Conservation (phyloP, 2,113 vertebrate species). For the Numida meleagris region DNA sequence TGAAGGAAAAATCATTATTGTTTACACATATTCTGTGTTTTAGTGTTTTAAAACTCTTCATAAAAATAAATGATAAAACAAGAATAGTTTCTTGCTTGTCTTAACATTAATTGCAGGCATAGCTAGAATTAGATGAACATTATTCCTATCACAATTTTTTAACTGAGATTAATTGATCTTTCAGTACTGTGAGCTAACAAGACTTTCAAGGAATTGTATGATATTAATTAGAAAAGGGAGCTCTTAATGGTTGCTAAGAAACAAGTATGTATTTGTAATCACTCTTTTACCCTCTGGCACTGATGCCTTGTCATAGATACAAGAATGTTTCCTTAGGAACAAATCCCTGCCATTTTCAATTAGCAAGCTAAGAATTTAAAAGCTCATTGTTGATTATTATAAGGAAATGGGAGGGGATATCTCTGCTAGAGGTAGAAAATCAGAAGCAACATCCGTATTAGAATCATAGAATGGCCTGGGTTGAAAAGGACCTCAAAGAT, state of each 20-base stretch:
- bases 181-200: slow-evolving; percentile 13
- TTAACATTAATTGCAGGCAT: not conserved
- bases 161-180: slow-evolving; percentile 50
- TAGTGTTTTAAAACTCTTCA: not conserved
- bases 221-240: slow-evolving; percentile 52
- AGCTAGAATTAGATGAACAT: not conserved
- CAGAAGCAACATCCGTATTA: not conserved
- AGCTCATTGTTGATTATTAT: not conserved
- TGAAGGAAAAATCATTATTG: not conserved
- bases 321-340: slow-evolving; percentile 51
- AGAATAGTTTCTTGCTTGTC: not conserved
- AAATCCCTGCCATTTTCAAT: not conserved
- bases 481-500: too few species aligned
- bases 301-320: slow-evolving; percentile 16
- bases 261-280: slow-evolving; percentile 47
- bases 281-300: slow-evolving; percentile 35
- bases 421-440: not conserved
- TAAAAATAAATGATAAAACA: not conserved
- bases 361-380: slow-evolving; percentile 12
- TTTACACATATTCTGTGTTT: not conserved
- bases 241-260: slow-evolving; percentile 70
- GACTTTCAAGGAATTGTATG: slow-evolving; percentile 35
- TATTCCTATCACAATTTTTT: slow-evolving; percentile 34
- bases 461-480: too few species aligned
- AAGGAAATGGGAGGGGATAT: not conserved